phyloP scores from a whole-genome alignment of 2,797 vertebrate genomes.

The Heterohyrax brucei region DNA sequence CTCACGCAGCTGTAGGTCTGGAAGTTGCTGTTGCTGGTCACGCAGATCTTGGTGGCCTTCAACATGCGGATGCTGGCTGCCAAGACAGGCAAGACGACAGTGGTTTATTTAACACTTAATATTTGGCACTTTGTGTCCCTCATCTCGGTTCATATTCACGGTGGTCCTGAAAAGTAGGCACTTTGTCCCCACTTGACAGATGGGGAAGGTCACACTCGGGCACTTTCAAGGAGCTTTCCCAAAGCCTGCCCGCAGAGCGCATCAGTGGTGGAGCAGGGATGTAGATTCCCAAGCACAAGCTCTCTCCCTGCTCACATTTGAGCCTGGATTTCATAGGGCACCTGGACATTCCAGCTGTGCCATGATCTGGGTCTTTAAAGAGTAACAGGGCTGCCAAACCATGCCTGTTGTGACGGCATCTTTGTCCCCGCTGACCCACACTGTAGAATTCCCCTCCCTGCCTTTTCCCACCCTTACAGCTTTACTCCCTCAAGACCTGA shows the following conservation, averaged over 20 bases:
- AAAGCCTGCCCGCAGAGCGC: not conserved
- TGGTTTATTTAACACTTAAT: not conserved
- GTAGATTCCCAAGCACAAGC: conserved; percentile 14
- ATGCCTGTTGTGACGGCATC: not conserved
- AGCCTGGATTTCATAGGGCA: not conserved
- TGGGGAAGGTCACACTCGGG: not conserved
- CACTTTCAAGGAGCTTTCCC: not conserved
- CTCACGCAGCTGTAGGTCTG: conserved; percentile 75
- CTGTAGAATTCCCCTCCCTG: not conserved
- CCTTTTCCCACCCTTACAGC: not conserved
- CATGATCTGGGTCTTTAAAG: not conserved
- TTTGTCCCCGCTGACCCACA: not conserved
- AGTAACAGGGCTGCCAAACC: not conserved
- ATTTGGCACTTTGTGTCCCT: not conserved
- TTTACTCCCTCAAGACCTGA: not conserved
- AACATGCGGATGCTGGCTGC: conserved; percentile 85
- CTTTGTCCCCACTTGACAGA: not conserved
- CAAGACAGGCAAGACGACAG: not conserved
- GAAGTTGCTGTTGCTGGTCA: conserved; percentile 58
- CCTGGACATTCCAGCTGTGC: not conserved
- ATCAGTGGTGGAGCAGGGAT: not conserved
- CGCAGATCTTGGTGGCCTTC: conserved; percentile 88
- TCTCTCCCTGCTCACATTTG: not conserved
- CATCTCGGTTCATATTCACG: not conserved
- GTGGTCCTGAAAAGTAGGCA: not conserved